Evolutionary conservation across 2,888 invertebrate genomes (phyloP), one percentile per base, ranked within the genome.

Genomic region (Torymus auratus): DNA sequence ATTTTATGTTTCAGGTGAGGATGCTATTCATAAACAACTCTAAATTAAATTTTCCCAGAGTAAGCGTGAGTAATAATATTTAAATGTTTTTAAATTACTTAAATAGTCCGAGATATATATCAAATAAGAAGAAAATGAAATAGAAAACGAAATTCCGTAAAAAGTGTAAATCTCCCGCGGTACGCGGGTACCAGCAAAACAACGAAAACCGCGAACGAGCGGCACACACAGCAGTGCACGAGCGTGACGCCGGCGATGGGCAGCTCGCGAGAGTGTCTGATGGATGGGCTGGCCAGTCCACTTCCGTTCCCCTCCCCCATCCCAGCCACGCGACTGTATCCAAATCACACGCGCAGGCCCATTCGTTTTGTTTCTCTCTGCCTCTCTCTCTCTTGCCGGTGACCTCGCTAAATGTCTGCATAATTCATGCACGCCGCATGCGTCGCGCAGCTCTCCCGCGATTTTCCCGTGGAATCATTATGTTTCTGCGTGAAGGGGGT

Each of bases 391-490:
- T 15, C 5, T 55, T 10, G n/a, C 13, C 58, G 53, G 23, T n/a
- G 69, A 15, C 13, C 4, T 12, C 41, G 12, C 64, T 67, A 56
- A 64, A 81, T 67, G 74, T 61, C 67, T 61, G 78, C 82, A 78
- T 82, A 82, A 82, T 84, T 83, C 84, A 83, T 83, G 78, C 81
- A 70, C 74, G 58, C 50, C 76, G 62, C 41, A 41, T 41, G 7
- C 41, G 41, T 41, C 41, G 41, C 28, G 4, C 7, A 5, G 7
- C 7, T 7, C 41, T 41, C 53, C 61, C 62, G 77, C 68, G 64
- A 55, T 67, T 73, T 72, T 62, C 61, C 73, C 75, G 78, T 60
- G 78, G 82, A 84, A 84, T 83, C 82, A 73, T 82, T 79, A 67
- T 52, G 61, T 70, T 53, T 56, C 23, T 52, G 3, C 2, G 28